Evolutionary conservation across 2,888 invertebrate genomes (phyloP).

Genomic region (Xestia rhomboidea): DNA sequence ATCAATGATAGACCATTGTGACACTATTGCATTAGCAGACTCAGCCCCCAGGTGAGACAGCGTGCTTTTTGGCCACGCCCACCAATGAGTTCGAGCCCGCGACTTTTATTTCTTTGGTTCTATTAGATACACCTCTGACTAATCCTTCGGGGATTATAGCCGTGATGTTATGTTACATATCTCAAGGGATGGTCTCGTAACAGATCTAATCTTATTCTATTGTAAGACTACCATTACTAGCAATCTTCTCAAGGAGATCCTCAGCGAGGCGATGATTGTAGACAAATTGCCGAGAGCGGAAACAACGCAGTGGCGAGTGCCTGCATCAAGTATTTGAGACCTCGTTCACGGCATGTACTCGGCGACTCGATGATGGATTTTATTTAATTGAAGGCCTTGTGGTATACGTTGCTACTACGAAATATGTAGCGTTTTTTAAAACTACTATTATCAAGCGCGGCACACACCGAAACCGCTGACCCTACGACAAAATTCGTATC

Average conservation of each 20-base stretch:
- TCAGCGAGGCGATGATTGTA: slow-evolving; percentile 46
- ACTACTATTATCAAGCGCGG: not conserved
- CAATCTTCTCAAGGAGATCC: slow-evolving; percentile 39
- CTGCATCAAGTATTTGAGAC: slow-evolving; percentile 22
- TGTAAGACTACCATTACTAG: slow-evolving; percentile 26
- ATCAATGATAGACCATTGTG: no score
- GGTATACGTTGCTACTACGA: not conserved
- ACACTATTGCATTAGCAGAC: no score
- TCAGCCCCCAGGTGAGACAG: no score
- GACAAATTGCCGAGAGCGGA: slow-evolving; percentile 47
- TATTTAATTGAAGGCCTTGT: slow-evolving; percentile 7
- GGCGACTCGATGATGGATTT: not conserved
- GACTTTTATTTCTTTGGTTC: no score
- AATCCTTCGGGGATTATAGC: not conserved
- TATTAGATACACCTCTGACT: not conserved
- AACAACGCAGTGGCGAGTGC: slow-evolving; percentile 30
- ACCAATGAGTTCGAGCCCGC: no score
- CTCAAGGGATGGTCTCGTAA: slow-evolving; percentile 31
- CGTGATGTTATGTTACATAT: not conserved
- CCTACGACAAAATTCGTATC: not conserved
- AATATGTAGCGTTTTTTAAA: not conserved
- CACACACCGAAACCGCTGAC: not conserved
- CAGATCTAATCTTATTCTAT: slow-evolving; percentile 29
- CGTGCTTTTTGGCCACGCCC: no score
- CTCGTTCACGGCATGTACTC: slow-evolving; percentile 6